Evolutionary conservation across 2,797 vertebrate genomes (phyloP).

Genomic region (Ctenochaetus hawaiiensis): DNA sequence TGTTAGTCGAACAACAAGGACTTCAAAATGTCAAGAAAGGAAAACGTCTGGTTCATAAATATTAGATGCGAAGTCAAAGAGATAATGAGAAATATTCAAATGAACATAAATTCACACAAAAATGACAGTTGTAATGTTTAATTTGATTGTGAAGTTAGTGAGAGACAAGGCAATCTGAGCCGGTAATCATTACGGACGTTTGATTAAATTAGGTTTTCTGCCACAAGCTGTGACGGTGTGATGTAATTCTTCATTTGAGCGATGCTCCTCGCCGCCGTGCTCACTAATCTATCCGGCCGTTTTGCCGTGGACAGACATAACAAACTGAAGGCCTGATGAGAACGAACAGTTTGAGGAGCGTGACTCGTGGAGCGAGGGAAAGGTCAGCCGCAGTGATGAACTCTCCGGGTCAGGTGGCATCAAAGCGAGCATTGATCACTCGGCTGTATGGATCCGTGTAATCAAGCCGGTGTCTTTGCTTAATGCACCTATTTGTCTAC

Average conservation of each 20-base stretch:
- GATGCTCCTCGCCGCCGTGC: not conserved
- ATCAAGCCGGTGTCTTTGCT: constrained; percentile 73
- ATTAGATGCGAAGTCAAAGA: constrained; percentile 44
- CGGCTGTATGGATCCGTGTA: constrained; percentile 70
- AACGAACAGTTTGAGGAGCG: constrained; percentile 46
- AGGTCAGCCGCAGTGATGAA: constrained; percentile 79
- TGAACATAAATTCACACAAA: constrained; percentile 28
- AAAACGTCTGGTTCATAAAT: constrained; percentile 46
- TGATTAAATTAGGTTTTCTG: constrained; percentile 34
- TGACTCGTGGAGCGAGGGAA: constrained; percentile 55
- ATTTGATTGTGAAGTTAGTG: constrained; percentile 36
- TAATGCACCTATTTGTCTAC: constrained; percentile 75
- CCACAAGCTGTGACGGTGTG: not conserved
- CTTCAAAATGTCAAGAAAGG: constrained; percentile 51
- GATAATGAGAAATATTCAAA: constrained; percentile 64
- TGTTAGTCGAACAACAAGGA: constrained; percentile 12
- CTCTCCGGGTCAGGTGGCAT: constrained; percentile 70
- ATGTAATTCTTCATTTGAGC: constrained; percentile 14
- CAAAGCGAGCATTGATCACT: constrained; percentile 77
- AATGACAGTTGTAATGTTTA: constrained; percentile 40
- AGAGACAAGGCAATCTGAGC: constrained; percentile 48
- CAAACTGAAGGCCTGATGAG: constrained; percentile 63
- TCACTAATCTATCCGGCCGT: constrained; percentile 38
- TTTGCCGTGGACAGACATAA: constrained; percentile 38
- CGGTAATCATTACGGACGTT: constrained; percentile 26